Conservation (phyloP, 92 coral and sea anemone genomes). For the Palythoa heliodiscus region DNA sequence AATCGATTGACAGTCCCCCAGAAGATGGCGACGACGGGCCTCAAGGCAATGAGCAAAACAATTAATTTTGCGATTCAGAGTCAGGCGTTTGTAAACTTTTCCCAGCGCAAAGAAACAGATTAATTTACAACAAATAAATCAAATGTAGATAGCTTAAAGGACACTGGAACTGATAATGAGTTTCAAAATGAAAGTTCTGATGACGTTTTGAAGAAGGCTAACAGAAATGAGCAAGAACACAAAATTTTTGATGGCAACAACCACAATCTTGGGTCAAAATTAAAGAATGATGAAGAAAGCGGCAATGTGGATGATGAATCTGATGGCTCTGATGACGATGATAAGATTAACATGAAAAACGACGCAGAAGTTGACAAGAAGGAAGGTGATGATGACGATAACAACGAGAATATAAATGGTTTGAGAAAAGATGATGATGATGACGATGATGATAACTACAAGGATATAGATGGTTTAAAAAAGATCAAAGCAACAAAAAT, state of each 20-base stretch:
- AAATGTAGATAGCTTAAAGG: too few species aligned
- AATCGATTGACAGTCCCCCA: not conserved
- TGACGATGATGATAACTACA: not conserved
- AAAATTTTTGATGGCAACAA: not conserved
- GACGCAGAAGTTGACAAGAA: not conserved
- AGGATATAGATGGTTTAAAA: not conserved
- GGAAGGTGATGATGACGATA: not conserved
- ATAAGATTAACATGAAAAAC: not conserved
- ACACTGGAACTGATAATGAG: not conserved
- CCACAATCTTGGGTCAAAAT: too few species aligned
- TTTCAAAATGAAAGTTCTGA: not conserved
- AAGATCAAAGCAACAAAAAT: not conserved
- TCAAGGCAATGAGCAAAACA: not conserved
- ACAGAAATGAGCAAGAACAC: not conserved
- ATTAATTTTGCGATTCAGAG: not conserved
- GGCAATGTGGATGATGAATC: not conserved
- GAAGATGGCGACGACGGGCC: not conserved
- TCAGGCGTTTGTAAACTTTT: not conserved
- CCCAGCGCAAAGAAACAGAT: not conserved
- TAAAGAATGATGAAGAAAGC: not conserved
- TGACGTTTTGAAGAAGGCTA: not conserved
- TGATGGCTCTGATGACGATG: not conserved
- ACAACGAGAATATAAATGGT: not conserved
- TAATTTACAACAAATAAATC: not conserved
- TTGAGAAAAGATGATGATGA: not conserved